phyloP scores from a whole-genome alignment of 37 sponge, comb jelly and placozoan genomes.

The Spongilla lacustris region DNA sequence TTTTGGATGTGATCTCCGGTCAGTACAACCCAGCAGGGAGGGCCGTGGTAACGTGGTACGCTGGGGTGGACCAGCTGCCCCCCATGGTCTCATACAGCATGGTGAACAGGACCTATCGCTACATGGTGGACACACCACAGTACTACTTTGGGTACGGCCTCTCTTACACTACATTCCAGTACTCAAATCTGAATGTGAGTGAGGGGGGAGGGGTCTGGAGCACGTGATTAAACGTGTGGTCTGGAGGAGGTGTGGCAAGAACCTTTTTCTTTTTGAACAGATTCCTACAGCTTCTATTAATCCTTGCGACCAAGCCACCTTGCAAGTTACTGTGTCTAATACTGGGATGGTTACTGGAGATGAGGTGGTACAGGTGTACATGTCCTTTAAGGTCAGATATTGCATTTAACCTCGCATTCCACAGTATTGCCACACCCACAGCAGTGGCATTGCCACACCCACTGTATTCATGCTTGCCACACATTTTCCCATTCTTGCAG shows the following conservation, averaged over 20 bases:
- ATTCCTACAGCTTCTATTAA: conserved; percentile 1
- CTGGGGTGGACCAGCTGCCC: conserved; percentile 13
- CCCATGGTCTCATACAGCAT: conserved; percentile 42
- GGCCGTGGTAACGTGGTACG: conserved; percentile 39
- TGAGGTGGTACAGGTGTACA: conserved; percentile 43
- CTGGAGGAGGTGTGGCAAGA: too few relatives aligned
- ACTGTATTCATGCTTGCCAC: too few relatives aligned
- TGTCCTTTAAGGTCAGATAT: conserved; percentile 2
- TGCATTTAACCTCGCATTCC: neutral
- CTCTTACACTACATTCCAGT: conserved; percentile 39
- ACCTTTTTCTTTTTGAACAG: too few relatives aligned
- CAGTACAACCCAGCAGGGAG: conserved; percentile 45
- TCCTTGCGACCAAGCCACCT: conserved; percentile 18
- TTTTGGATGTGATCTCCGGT: conserved; percentile 31
- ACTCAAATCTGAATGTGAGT: conserved; percentile 27
- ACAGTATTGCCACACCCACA: too few relatives aligned
- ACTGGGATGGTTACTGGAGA: conserved; percentile 12
- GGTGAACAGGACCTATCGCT: conserved; percentile 52
- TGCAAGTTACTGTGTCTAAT: conserved; percentile 37
- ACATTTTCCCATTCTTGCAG: neutral
- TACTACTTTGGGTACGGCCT: conserved; percentile 60
- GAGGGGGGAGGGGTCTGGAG: neutral
- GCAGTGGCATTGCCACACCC: too few relatives aligned
- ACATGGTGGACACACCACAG: conserved; percentile 11
- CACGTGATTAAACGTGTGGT: too few relatives aligned